Percentiles rank a stretch among this genome's conserved stretches.
phyloP scores from a whole-genome alignment of 2,797 vertebrate species.

The Discoglossus pictus region DNA sequence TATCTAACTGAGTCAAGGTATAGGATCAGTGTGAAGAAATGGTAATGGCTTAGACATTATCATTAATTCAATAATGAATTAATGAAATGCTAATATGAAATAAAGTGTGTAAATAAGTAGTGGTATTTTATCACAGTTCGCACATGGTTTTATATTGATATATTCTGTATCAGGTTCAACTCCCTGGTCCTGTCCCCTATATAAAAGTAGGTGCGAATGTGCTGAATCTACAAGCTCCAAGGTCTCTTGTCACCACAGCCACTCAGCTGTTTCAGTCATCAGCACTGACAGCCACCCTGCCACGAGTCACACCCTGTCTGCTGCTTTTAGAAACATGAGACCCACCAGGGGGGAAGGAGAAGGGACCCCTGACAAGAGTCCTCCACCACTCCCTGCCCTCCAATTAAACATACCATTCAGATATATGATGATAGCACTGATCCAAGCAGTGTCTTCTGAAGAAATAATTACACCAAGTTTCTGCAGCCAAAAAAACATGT shows the following conservation, averaged over 20 bases:
- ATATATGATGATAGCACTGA: too few species aligned
- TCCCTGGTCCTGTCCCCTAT: slow-evolving; percentile 17
- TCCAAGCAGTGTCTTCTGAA: too few species aligned
- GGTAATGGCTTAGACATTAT: too few species aligned
- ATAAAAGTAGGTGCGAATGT: slow-evolving; percentile 22
- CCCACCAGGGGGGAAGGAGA: slow-evolving; percentile 27
- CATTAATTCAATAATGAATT: too few species aligned
- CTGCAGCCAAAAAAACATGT: too few species aligned
- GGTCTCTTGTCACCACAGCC: slow-evolving; percentile 49
- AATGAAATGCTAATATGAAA: too few species aligned
- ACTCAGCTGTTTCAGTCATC: slow-evolving; percentile 45
- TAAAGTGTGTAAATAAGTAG: background rate
- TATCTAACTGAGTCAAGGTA: too few species aligned
- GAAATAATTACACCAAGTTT: too few species aligned
- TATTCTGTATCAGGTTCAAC: slow-evolving; percentile 21
- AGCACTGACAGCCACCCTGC: slow-evolving; percentile 31
- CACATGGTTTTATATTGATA: too few species aligned
- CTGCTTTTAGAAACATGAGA: slow-evolving; percentile 38
- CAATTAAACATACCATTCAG: background rate
- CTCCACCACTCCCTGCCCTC: slow-evolving; percentile 2
- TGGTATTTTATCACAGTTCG: too few species aligned
- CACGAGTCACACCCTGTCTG: slow-evolving; percentile 46
- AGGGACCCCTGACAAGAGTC: background rate
- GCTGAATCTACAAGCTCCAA: slow-evolving; percentile 56
- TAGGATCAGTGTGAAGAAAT: too few species aligned